Percentiles rank a stretch among this genome's conserved stretches.
Evolutionary conservation across 35 echinoderm and acorn worm species (phyloP).

Genomic region (Chiridota heheva): DNA sequence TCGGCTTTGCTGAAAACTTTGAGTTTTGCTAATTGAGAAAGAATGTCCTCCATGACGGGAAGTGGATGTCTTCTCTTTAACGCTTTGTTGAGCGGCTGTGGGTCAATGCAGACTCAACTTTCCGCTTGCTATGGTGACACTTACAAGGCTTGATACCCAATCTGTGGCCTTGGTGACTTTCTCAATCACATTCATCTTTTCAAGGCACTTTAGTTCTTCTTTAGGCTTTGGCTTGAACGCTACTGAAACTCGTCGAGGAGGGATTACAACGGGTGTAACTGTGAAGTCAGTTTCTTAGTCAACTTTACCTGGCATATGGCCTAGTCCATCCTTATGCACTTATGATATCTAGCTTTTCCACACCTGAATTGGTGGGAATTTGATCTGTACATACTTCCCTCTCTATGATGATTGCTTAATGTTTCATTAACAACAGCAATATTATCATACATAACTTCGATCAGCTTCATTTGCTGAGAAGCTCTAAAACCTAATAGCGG

Average conservation of each 20-base stretch:
- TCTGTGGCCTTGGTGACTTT: constrained; percentile 65
- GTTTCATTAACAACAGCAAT: not conserved
- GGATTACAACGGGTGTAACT: constrained; percentile 42
- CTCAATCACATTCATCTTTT: constrained; percentile 51
- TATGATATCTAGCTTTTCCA: not conserved
- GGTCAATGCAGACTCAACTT: constrained; percentile 18
- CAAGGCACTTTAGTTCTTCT: constrained; percentile 49
- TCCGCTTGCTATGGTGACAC: constrained; percentile 24
- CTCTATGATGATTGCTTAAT: not conserved
- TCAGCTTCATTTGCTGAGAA: constrained; percentile 44
- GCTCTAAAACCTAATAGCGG: constrained; percentile 44
- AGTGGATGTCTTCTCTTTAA: constrained; percentile 2
- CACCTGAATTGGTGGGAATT: too few species aligned
- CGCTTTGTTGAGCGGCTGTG: constrained; percentile 16
- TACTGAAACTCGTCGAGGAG: constrained; percentile 39
- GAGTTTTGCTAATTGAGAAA: constrained; percentile 1
- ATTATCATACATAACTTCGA: constrained; percentile 48
- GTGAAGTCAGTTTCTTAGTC: constrained; percentile 1
- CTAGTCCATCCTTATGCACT: constrained; percentile 28
- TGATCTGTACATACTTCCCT: not conserved
- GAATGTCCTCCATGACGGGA: not conserved
- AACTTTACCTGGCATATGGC: constrained; percentile 37
- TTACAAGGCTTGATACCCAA: constrained; percentile 57
- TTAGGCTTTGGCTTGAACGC: constrained; percentile 67
- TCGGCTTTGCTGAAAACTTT: constrained; percentile 67